A percentile compares a stretch with the other conserved stretches of the same genome.
Evolutionary conservation across 2,888 invertebrate genomes (phyloP).

Genomic region (Apotomis capreana): DNA sequence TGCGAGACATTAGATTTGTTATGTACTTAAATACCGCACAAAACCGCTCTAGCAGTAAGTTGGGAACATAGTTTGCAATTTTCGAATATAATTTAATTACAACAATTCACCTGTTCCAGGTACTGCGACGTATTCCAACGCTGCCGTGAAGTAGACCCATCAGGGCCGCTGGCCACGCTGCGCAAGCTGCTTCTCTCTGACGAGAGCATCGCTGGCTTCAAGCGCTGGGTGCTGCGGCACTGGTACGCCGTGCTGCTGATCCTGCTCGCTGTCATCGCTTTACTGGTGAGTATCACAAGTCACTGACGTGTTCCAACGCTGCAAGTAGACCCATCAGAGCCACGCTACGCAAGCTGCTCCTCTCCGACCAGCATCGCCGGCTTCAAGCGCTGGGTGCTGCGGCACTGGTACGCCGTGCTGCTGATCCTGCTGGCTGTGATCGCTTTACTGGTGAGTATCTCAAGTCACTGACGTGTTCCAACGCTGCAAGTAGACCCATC

Average conservation of each 20-base stretch:
- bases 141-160: slow-evolving; percentile 96
- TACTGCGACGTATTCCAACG: slow-evolving; percentile 88
- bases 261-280: slow-evolving; percentile 87
- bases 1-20: too few species aligned
- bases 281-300: slow-evolving; percentile 87
- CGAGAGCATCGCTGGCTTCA: slow-evolving; percentile 94
- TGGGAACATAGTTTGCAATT: too few species aligned
- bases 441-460: slow-evolving; percentile 89
- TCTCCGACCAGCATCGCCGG: slow-evolving; percentile 95
- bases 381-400: slow-evolving; percentile 92
- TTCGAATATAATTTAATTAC: neutral
- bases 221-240: slow-evolving; percentile 93
- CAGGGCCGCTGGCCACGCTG: slow-evolving; percentile 94
- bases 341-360: slow-evolving; percentile 91
- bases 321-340: slow-evolving; percentile 97
- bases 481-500: slow-evolving; percentile 95
- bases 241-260: slow-evolving; percentile 95
- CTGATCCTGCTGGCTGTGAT: slow-evolving; percentile 89
- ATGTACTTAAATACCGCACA: too few species aligned
- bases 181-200: slow-evolving; percentile 93
- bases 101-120: slow-evolving; percentile 57
- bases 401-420: slow-evolving; percentile 96
- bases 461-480: slow-evolving; percentile 79
- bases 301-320: slow-evolving; percentile 85
- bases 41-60: too few species aligned